Evolutionary conservation across 2,888 invertebrate species (phyloP).

Genomic region (Leptopterna dolabrata): DNA sequence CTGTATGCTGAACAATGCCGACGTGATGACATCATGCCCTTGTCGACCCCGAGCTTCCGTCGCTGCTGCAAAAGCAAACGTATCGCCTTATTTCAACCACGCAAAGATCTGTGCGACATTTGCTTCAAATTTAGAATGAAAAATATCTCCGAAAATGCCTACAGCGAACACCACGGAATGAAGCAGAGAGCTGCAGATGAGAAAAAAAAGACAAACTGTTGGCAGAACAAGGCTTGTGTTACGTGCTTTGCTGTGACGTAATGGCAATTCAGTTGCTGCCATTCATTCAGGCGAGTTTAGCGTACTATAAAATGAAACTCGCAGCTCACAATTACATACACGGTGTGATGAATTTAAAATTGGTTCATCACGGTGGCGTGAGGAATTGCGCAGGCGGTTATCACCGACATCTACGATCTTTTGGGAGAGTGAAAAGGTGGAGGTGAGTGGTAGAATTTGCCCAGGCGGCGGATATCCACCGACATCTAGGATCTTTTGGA

Average conservation of each 20-base stretch:
- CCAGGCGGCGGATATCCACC: no score
- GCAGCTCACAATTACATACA: conserved; percentile 22
- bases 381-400: no score
- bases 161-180: neutral
- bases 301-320: conserved; percentile 10
- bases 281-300: neutral
- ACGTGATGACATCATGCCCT: neutral
- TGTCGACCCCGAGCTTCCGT: neutral
- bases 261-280: conserved; percentile 37
- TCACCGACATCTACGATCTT: no score
- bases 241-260: conserved; percentile 45
- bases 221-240: neutral
- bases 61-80: neutral
- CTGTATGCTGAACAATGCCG: neutral
- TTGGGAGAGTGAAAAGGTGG: no score
- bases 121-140: neutral
- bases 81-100: neutral
- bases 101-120: neutral
- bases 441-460: no score
- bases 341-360: no score
- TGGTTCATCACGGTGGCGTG: no score
- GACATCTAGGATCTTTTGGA: no score
- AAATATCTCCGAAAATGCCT: neutral
- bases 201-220: neutral
- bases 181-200: neutral